Conservation (phyloP, 2,113 vertebrate genomes). For the Phoxinus phoxinus region DNA sequence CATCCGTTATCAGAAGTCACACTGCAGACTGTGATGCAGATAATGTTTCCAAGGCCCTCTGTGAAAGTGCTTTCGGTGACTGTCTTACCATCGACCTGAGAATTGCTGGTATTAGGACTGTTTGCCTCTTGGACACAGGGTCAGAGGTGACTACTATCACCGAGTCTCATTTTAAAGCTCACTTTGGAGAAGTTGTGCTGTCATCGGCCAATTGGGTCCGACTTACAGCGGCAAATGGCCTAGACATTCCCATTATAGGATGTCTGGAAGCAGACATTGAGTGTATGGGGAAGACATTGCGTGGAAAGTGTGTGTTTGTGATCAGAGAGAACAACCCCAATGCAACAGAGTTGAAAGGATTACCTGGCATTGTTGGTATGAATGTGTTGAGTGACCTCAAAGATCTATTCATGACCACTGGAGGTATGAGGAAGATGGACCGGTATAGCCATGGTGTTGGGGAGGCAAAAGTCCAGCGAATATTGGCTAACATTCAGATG, state of each 20-base stretch:
- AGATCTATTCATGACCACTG: not conserved
- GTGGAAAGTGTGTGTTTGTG: conserved; percentile 37
- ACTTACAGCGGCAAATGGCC: conserved; percentile 31
- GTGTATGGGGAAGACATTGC: conserved; percentile 26
- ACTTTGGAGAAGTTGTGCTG: conserved; percentile 13
- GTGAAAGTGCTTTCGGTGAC: too few relatives aligned
- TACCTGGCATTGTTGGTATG: conserved; percentile 42
- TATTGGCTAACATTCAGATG: conserved; percentile 8
- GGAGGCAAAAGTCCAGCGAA: conserved; percentile 1
- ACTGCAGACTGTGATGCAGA: too few relatives aligned
- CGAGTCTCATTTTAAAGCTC: conserved; percentile 31
- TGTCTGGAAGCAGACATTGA: conserved; percentile 40
- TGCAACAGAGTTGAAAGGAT: not conserved
- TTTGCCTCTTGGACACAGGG: conserved; percentile 24
- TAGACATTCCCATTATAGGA: conserved; percentile 32
- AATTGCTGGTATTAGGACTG: not conserved
- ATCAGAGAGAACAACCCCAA: not conserved
- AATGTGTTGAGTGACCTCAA: conserved; percentile 42
- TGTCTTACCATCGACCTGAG: too few relatives aligned
- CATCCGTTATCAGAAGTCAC: conserved; percentile 9
- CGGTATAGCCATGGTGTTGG: not conserved
- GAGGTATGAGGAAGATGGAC: conserved; percentile 4
- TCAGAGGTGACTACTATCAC: conserved; percentile 37
- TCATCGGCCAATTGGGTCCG: conserved; percentile 37
- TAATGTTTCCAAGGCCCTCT: too few relatives aligned